Conservation (phyloP, 2,797 vertebrate genomes). For the Rhinophrynus dorsalis region DNA sequence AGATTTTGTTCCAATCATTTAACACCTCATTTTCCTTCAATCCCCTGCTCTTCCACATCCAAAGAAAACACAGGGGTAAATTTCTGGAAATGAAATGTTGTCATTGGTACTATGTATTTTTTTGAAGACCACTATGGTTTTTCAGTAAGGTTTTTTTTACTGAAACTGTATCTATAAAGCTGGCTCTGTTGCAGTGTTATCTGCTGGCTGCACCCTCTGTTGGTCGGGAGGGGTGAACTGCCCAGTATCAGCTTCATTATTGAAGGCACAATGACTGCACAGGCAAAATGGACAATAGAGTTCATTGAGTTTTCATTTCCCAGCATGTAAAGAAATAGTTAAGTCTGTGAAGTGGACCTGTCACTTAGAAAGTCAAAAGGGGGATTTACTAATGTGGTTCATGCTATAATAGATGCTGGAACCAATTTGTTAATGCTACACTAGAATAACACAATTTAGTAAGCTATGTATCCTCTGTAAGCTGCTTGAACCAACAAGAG, state of each 20-base stretch:
- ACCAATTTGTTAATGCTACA: too few relatives aligned
- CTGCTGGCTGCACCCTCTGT: conserved; percentile 21
- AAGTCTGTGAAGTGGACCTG: too few relatives aligned
- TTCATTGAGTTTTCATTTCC: too few relatives aligned
- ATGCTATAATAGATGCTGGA: too few relatives aligned
- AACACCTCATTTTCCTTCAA: background rate
- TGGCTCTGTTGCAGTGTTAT: conserved; percentile 24
- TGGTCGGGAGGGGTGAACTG: background rate
- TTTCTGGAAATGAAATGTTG: background rate
- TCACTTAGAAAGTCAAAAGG: too few relatives aligned
- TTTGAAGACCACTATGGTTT: background rate
- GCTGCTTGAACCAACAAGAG: too few relatives aligned
- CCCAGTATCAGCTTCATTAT: conserved; percentile 16
- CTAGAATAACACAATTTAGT: too few relatives aligned
- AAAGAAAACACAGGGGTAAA: background rate
- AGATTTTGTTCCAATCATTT: conserved; percentile 2
- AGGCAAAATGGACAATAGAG: background rate
- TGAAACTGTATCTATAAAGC: conserved; percentile 6
- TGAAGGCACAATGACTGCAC: conserved; percentile 2
- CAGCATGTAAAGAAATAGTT: too few relatives aligned
- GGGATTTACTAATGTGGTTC: too few relatives aligned
- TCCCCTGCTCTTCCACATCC: background rate
- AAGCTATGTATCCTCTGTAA: too few relatives aligned
- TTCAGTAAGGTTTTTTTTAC: conserved; percentile 5
- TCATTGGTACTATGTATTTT: background rate